Percentiles rank a stretch among this genome's conserved stretches.
Evolutionary conservation across 1,140 invertebrate genomes (phyloP).

Genomic region (Probaryconus sp.): DNA sequence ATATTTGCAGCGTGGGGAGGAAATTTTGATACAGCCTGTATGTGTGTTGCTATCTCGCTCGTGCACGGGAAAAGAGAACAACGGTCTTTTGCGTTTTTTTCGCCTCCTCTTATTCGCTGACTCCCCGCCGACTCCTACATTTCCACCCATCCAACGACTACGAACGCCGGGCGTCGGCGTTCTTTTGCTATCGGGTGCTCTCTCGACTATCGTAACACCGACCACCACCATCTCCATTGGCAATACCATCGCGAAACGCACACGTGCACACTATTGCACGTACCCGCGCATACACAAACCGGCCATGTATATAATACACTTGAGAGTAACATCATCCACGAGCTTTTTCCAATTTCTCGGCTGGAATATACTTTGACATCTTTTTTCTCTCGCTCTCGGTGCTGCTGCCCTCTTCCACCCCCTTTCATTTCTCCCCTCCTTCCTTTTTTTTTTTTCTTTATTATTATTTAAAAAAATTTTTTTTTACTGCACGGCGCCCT

Average conservation of each 20-base stretch:
- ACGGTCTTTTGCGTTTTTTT: conserved; percentile 62
- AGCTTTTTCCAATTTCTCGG: conserved; percentile 59
- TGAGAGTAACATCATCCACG: conserved; percentile 62
- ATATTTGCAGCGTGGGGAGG: conserved; percentile 22
- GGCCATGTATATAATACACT: conserved; percentile 55
- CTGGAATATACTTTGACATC: conserved; percentile 44
- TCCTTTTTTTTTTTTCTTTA: conserved; percentile 9
- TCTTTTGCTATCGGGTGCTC: conserved; percentile 63
- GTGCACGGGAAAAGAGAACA: conserved; percentile 54
- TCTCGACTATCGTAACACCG: conserved; percentile 60
- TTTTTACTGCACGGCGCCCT: neutral
- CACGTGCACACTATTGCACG: conserved; percentile 39
- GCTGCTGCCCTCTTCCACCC: conserved; percentile 10
- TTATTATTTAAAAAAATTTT: neutral
- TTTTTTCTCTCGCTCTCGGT: conserved; percentile 43
- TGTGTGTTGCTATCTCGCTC: conserved; percentile 28
- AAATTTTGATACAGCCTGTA: conserved; percentile 50
- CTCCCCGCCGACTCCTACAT: conserved; percentile 59
- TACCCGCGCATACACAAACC: neutral
- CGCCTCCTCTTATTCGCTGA: conserved; percentile 59
- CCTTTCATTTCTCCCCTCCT: conserved; percentile 28
- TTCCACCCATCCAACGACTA: conserved; percentile 60
- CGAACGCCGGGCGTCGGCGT: conserved; percentile 59
- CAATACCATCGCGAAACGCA: conserved; percentile 56
- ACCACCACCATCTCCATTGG: conserved; percentile 59